Conservation (phyloP, 2,888 invertebrate species). For the Kryphioiulus occultus region DNA sequence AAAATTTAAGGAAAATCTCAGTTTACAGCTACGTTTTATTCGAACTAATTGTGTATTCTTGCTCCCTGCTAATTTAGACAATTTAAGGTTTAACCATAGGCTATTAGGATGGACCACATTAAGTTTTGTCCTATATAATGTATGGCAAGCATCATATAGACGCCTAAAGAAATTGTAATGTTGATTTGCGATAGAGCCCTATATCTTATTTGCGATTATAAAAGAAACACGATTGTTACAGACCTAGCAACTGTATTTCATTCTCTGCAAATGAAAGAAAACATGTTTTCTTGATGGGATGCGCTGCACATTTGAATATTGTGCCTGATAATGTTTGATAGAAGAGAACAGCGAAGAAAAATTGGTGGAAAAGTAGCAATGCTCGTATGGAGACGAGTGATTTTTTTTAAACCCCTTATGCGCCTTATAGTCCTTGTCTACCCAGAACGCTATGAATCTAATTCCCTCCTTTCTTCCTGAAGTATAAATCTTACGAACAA, state of each 20-base stretch:
- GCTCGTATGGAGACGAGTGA: neutral
- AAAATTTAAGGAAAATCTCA: too few relatives aligned
- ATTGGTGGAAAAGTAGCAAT: neutral
- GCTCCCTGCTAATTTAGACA: neutral
- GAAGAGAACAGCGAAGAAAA: neutral
- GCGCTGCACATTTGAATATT: neutral
- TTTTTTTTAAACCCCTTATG: neutral
- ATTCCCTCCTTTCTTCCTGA: neutral
- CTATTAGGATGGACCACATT: neutral
- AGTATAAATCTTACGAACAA: constrained; percentile 27
- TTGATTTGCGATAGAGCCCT: neutral
- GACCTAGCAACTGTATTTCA: neutral
- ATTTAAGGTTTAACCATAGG: neutral
- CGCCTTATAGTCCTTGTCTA: neutral
- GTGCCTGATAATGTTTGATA: constrained; percentile 13
- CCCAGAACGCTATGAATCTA: constrained; percentile 1
- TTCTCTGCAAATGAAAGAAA: neutral
- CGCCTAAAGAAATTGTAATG: neutral
- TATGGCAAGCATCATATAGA: neutral
- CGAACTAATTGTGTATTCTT: neutral
- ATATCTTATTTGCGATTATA: neutral
- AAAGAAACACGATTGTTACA: neutral
- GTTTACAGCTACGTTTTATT: neutral
- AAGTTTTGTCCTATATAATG: neutral
- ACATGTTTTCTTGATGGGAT: constrained; percentile 19